Evolutionary conservation across 2,888 invertebrate species (phyloP).

Genomic region (Clostera curtula): DNA sequence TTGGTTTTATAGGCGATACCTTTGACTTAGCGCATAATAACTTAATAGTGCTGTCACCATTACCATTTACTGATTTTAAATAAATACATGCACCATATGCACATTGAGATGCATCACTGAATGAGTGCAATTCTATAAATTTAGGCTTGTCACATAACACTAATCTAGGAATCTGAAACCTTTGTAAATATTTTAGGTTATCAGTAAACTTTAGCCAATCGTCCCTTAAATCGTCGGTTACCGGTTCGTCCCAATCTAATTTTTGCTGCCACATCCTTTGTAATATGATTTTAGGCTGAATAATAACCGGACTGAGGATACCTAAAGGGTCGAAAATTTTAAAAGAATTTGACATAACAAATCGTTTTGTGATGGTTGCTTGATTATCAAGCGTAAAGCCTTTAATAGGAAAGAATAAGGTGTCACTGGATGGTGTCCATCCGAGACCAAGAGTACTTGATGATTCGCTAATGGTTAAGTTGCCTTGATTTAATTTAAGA

Average conservation of each 20-base stretch:
- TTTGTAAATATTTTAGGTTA: slow-evolving; percentile 5
- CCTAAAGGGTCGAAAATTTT: slow-evolving; percentile 17
- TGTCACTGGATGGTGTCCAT: slow-evolving; percentile 11
- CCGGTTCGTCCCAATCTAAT: slow-evolving; percentile 20
- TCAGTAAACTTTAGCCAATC: slow-evolving; percentile 14
- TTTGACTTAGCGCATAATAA: slow-evolving; percentile 24
- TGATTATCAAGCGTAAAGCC: not conserved
- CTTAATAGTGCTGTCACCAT: slow-evolving; percentile 7
- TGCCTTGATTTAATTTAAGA: too few species aligned
- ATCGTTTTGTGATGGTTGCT: slow-evolving; percentile 6
- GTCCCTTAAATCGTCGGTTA: slow-evolving; percentile 10
- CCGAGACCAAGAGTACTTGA: slow-evolving; percentile 15
- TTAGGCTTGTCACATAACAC: slow-evolving; percentile 13
- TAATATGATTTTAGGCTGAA: slow-evolving; percentile 6
- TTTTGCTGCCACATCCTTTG: slow-evolving; percentile 15
- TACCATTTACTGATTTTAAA: slow-evolving; percentile 8
- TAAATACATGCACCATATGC: slow-evolving; percentile 28
- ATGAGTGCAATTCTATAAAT: slow-evolving; percentile 20
- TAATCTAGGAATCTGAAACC: slow-evolving; percentile 14
- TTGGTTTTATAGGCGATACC: slow-evolving; percentile 21
- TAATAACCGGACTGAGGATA: slow-evolving; percentile 5
- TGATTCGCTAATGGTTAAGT: slow-evolving; percentile 16
- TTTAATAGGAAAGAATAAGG: slow-evolving; percentile 17
- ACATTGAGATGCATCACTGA: slow-evolving; percentile 21
- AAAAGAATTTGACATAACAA: slow-evolving; percentile 10